phyloP scores from a whole-genome alignment of 2,888 invertebrate genomes.

The Pinctada fucata region DNA sequence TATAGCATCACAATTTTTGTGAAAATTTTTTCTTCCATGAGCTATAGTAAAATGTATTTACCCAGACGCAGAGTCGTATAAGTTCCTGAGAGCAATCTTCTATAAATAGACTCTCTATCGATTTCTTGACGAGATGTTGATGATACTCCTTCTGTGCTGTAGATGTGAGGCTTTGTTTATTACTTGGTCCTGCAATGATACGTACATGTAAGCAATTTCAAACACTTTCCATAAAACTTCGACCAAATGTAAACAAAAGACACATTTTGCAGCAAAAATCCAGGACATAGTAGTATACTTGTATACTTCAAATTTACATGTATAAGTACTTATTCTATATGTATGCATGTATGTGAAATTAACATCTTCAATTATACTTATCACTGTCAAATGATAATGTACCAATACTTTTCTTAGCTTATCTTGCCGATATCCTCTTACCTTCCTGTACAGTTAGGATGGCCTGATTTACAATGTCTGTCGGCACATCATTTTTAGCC shows the following conservation, averaged over 20 bases:
- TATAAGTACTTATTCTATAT: too few relatives aligned
- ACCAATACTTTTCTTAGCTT: too few relatives aligned
- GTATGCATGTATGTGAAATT: too few relatives aligned
- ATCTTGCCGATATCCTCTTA: slow-evolving; percentile 9
- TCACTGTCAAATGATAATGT: too few relatives aligned
- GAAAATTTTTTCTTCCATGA: too few relatives aligned
- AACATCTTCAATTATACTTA: too few relatives aligned
- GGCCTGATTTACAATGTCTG: slow-evolving; percentile 18
- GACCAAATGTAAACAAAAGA: neutral
- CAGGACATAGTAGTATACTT: too few relatives aligned
- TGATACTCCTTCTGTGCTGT: slow-evolving; percentile 26
- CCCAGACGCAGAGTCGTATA: slow-evolving; percentile 52
- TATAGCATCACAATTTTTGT: too few relatives aligned
- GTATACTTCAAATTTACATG: too few relatives aligned
- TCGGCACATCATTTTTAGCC: slow-evolving; percentile 11
- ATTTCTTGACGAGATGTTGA: slow-evolving; percentile 50
- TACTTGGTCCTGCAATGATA: too few relatives aligned
- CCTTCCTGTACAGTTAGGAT: slow-evolving; percentile 37
- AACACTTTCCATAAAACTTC: too few relatives aligned
- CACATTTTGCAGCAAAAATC: neutral
- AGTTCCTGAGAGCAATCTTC: slow-evolving; percentile 31
- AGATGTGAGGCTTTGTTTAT: neutral
- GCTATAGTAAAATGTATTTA: slow-evolving; percentile 24
- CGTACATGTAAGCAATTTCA: too few relatives aligned
- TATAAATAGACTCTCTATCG: slow-evolving; percentile 43